These are phyloP conservation scores for Microtus montanus DNA, from an alignment of 2,113 vertebrate genomes.

Conservation along the genomic window DNA sequence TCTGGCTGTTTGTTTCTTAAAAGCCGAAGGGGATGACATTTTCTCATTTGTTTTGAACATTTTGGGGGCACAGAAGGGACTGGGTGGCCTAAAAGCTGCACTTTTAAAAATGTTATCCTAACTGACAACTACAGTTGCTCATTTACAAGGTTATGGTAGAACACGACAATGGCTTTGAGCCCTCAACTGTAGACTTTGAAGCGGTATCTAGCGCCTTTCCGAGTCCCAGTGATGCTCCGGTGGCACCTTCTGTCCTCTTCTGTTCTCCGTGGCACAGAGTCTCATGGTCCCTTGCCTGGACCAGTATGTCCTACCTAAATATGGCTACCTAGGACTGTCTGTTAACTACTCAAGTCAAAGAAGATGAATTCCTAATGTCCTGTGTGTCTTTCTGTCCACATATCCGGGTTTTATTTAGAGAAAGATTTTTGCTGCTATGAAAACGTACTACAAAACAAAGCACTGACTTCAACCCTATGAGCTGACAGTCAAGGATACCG, in stretches of 20 bases:
- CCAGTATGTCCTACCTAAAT: neutral
- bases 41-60: slow-evolving; percentile 49
- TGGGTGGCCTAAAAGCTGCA: slow-evolving; percentile 10
- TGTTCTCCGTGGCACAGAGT: neutral
- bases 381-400: neutral
- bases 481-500: neutral
- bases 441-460: neutral
- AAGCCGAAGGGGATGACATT: slow-evolving; percentile 48
- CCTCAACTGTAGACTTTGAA: neutral
- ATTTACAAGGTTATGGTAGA: neutral
- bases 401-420: neutral
- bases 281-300: neutral
- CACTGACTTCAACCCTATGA: neutral
- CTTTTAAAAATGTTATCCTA: neutral
- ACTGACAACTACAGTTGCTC: neutral
- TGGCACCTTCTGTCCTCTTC: neutral
- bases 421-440: neutral
- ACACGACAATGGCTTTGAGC: neutral
- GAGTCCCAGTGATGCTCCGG: neutral
- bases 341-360: neutral
- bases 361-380: neutral
- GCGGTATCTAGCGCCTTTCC: neutral
- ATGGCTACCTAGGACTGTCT: neutral
- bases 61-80: neutral
- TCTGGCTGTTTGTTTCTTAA: slow-evolving; percentile 43